A percentile compares a stretch with the other conserved stretches of the same genome.
Evolutionary conservation across 1,140 invertebrate genomes (phyloP).

Genomic region (Eurosta solidaginis): DNA sequence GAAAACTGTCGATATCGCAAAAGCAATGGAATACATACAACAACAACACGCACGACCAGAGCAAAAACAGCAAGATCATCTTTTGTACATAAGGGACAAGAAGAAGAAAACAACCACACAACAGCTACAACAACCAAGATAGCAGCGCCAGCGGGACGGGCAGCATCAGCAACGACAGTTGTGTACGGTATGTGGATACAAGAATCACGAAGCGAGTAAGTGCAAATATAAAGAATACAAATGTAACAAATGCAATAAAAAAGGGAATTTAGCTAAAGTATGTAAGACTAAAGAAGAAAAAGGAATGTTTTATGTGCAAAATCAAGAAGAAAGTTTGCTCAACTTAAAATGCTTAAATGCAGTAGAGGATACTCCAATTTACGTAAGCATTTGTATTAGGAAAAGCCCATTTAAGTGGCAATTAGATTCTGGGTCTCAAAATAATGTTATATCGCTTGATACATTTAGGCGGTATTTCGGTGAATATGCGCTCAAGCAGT

Average conservation of each 20-base stretch:
- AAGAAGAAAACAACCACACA: neutral
- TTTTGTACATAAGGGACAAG: neutral
- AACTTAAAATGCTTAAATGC: no score
- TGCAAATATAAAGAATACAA: slow-evolving; percentile 37
- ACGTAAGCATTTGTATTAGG: no score
- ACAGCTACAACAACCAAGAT: neutral
- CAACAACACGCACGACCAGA: slow-evolving; percentile 28
- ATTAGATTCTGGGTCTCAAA: slow-evolving; percentile 25
- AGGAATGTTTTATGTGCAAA: no score
- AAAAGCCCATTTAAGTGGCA: no score
- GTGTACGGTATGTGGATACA: slow-evolving; percentile 40
- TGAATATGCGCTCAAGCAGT: neutral
- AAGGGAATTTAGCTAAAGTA: slow-evolving; percentile 39
- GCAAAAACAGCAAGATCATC: neutral
- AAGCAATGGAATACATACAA: slow-evolving; percentile 37
- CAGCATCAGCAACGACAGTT: neutral
- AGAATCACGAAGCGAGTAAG: slow-evolving; percentile 30
- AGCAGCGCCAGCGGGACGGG: neutral
- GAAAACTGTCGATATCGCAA: slow-evolving; percentile 42
- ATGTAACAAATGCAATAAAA: slow-evolving; percentile 35
- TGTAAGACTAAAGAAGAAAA: slow-evolving; percentile 21
- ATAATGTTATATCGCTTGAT: neutral
- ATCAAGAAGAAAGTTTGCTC: no score
- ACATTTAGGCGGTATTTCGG: slow-evolving; percentile 12
- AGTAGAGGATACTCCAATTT: no score